phyloP scores from a whole-genome alignment of 2,888 invertebrate species.

The Eristalis tenax region DNA sequence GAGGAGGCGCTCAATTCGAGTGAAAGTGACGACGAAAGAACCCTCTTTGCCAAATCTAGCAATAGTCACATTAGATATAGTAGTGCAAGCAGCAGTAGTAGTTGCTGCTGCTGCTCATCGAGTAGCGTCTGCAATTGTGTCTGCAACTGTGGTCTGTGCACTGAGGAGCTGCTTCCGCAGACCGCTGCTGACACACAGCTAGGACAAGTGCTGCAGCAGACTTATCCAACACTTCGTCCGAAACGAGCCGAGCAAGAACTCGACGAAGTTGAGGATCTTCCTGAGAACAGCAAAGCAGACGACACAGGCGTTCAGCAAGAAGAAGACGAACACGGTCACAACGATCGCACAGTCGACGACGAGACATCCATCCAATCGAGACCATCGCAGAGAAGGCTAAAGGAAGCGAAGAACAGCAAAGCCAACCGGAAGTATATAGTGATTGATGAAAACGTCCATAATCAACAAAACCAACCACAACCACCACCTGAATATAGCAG shows the following conservation, averaged over 20 bases:
- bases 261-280: not conserved
- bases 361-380: not conserved
- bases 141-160: constrained; percentile 32
- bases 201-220: constrained; percentile 25
- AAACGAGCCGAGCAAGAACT: constrained; percentile 33
- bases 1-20: not conserved
- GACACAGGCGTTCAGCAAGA: too few relatives aligned
- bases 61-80: constrained; percentile 44
- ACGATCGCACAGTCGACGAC: not conserved
- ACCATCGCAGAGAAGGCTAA: constrained; percentile 19
- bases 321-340: not conserved
- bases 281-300: not conserved
- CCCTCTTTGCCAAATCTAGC: constrained; percentile 57
- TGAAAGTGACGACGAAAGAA: constrained; percentile 53
- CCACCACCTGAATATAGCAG: constrained; percentile 51
- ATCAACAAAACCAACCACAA: constrained; percentile 41
- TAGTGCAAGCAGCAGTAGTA: constrained; percentile 44
- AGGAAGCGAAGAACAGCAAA: not conserved
- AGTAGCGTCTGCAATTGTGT: constrained; percentile 38
- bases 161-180: constrained; percentile 10
- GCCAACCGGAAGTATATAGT: constrained; percentile 8
- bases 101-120: constrained; percentile 44
- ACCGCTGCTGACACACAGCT: constrained; percentile 3
- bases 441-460: constrained; percentile 50
- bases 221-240: not conserved